Evolutionary conservation across 1,140 invertebrate species (phyloP).

Genomic region (Rhyzopertha dominica): DNA sequence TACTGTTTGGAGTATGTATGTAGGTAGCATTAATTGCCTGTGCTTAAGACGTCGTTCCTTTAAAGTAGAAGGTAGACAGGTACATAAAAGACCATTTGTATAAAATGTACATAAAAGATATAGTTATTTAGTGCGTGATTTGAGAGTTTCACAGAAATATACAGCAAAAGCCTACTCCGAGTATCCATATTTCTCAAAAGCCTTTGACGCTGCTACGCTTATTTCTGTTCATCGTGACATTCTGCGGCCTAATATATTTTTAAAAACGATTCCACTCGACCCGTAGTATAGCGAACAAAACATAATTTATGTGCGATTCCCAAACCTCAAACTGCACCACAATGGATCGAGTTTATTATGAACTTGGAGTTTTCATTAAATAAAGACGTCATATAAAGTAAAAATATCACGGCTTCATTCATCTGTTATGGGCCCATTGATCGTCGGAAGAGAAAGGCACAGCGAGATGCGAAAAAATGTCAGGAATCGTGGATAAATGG

Average conservation of each 20-base stretch:
- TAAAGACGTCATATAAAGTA: slow-evolving; percentile 29
- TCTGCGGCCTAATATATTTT: slow-evolving; percentile 32
- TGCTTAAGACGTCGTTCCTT: too few relatives aligned
- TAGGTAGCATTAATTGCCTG: too few relatives aligned
- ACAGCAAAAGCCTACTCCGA: too few relatives aligned
- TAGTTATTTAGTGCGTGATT: too few relatives aligned
- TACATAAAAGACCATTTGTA: too few relatives aligned
- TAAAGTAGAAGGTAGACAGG: too few relatives aligned
- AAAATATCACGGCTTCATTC: slow-evolving; percentile 32
- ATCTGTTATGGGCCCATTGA: slow-evolving; percentile 18
- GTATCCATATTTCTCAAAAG: too few relatives aligned
- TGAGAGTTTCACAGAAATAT: too few relatives aligned
- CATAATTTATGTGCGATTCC: slow-evolving; percentile 30
- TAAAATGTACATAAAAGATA: too few relatives aligned
- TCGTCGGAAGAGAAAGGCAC: slow-evolving; percentile 25
- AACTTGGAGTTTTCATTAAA: slow-evolving; percentile 22
- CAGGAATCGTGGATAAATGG: slow-evolving; percentile 34
- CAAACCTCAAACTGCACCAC: slow-evolving; percentile 31
- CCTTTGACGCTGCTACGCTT: too few relatives aligned
- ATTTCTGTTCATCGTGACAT: slow-evolving; percentile 19
- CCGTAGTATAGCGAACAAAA: slow-evolving; percentile 18
- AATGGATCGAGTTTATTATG: slow-evolving; percentile 29
- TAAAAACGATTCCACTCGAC: slow-evolving; percentile 13
- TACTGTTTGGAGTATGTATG: too few relatives aligned
- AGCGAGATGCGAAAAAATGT: slow-evolving; percentile 22